Percentiles rank a stretch among this genome's conserved stretches.
These are phyloP conservation scores for Leuciscus waleckii DNA, from an alignment of 2,797 vertebrate genomes.

Conservation along the genomic window DNA sequence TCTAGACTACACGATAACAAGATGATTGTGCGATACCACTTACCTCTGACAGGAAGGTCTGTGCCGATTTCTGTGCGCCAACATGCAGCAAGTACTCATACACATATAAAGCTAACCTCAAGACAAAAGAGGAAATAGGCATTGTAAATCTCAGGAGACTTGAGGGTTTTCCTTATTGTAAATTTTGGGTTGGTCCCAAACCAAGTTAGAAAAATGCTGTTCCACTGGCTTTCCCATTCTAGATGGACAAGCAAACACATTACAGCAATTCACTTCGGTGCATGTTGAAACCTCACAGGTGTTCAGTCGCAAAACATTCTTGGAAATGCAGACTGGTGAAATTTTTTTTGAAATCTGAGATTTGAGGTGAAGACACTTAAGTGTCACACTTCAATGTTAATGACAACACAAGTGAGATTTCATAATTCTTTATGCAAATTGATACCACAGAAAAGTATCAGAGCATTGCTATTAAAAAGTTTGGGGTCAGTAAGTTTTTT, in stretches of 20 bases:
- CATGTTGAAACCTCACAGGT: background rate
- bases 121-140: constrained; percentile 52
- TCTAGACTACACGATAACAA: constrained; percentile 44
- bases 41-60: constrained; percentile 98
- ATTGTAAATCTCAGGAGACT: constrained; percentile 50
- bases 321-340: background rate
- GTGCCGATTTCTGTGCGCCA: constrained; percentile 95
- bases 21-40: constrained; percentile 68
- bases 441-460: background rate
- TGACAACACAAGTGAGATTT: background rate
- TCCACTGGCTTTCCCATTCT: constrained; percentile 33
- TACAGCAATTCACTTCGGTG: constrained; percentile 6
- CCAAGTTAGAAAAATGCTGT: constrained; percentile 41
- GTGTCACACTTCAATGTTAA: background rate
- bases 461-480: background rate
- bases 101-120: constrained; percentile 93
- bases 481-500: background rate
- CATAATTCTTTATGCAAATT: background rate
- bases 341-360: background rate
- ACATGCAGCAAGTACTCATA: constrained; percentile 96
- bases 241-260: constrained; percentile 26
- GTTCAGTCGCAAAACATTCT: background rate
- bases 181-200: constrained; percentile 31
- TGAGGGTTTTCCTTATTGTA: constrained; percentile 32
- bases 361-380: background rate